Base-by-base conservation (phyloP, 1,140 invertebrate genomes). In the Trichoplusia ni region DNA sequence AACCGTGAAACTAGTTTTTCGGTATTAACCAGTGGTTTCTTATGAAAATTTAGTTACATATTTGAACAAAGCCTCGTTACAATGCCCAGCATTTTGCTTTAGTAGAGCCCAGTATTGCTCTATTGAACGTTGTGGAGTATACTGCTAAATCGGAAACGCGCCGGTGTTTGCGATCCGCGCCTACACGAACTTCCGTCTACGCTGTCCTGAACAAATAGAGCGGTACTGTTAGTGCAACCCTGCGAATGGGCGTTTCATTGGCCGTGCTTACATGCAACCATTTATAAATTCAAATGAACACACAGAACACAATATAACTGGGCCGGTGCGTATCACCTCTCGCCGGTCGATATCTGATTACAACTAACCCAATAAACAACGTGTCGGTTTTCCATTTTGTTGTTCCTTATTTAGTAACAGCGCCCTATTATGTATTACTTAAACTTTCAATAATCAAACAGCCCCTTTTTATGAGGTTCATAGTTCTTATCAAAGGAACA, bases 231-330 rank as follows among this genome's bases (percentile, higher is more conserved):
- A 64, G 49, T 68, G 64, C 60, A 67, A 46, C 54, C 66, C 69
- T 70, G 47, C 70, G 71, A 74, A 80, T 79, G 73, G 73, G 60
- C 69, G 71, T 73, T 80, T 75, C 77, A 76, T 73, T 75, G 65
- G 53, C 75, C 42, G 62, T 71, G 74, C 66, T 77, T 60, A 59
- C 74, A 73, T 73, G 69, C 66, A 68, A 67, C 54, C 69, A 64
- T 77, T 77, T 82, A 79, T 77, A 78, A 68, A 82, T 79, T 79
- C 73, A 82, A 79, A 82, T 78, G 73, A 73, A 67, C 64, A 29
- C 51, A 21, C 27, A 14, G 35, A 56, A 49, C 60, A 49, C 63
- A 64, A 64, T 49, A 66, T 51, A 47, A 23, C 18, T 25, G 33
- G 11, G 9, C 29, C 13, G 9, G 31, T 37, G 33, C 33, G 33